Evolutionary conservation across 2,888 invertebrate species (phyloP), one percentile per base, ranked within the genome.

Genomic region (Philhelius pedissequus): DNA sequence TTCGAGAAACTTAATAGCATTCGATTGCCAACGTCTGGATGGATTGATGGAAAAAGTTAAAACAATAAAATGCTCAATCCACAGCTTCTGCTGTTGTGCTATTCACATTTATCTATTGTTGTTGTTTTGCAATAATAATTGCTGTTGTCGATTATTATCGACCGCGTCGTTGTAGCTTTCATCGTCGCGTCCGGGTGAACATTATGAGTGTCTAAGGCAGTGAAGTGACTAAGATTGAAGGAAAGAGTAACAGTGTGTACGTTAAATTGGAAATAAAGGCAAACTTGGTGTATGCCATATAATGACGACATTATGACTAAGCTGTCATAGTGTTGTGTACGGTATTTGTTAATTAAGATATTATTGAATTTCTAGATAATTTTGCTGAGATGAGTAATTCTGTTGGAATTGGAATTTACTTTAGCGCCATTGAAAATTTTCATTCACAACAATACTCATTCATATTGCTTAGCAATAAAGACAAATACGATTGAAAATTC

Each of bases 1-100:
- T 71, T 58, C 43, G 40, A 81, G 81, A 76, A 76, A 66, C 60
- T 38, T 54, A 43, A 64, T 54, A 52, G 22, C 56, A 56, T 62
- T 75, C 62, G 38, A 45, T 45, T 69, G 54, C 7, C 22, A n/a
- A 1, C 5, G 48, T 48, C 45, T 22, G 45, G n/a, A 38, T 52
- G 58, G 43, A 30, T 22, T n/a, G 27, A 25, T 58, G 3, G 8
- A 64, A 64, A 18, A 45, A 27, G 13, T 20, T n/a, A 8, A 30
- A 20, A 62, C 1, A 27, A 13, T 7, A 43, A 58, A 43, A 32
- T 30, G 45, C 45, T 43, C 13, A 64, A 32, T 30, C 64, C 48
- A 22, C 64, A 64, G 64, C 64, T 64, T 48, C 64, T 48, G 32
- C n/a, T 13, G 20, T 20, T 62, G 62, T n/a, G n/a, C n/a, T n/a